A percentile compares a stretch with the other conserved stretches of the same genome.
These are phyloP conservation scores for Drosophila rufa DNA, from an alignment of 1,140 invertebrate species.

Conservation along the genomic window DNA sequence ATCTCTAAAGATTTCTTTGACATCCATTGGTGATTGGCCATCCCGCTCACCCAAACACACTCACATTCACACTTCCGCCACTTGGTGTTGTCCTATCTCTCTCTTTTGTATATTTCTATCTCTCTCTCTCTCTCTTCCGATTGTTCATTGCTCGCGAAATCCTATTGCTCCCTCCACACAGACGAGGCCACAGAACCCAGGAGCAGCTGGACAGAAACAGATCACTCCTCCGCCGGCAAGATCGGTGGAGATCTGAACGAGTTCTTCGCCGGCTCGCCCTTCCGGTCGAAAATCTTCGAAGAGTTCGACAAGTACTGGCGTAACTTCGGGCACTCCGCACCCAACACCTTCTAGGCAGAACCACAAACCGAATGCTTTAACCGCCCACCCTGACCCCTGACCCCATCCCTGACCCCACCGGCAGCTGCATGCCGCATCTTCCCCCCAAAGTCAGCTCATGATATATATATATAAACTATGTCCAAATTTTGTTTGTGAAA, in stretches of 20 bases:
- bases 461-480: constrained; percentile 27
- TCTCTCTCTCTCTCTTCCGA: constrained; percentile 38
- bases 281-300: constrained; percentile 75
- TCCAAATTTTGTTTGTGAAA: constrained; percentile 56
- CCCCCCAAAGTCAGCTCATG: constrained; percentile 31
- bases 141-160: constrained; percentile 55
- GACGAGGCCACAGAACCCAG: constrained; percentile 59
- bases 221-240: constrained; percentile 38
- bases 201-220: constrained; percentile 30
- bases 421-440: constrained; percentile 64
- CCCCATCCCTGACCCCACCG: not conserved
- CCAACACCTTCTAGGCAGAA: constrained; percentile 58
- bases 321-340: constrained; percentile 65
- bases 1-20: not conserved
- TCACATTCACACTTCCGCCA: constrained; percentile 5
- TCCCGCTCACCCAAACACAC: constrained; percentile 5
- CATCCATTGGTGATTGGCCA: constrained; percentile 16
- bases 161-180: constrained; percentile 56
- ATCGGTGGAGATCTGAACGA: constrained; percentile 64
- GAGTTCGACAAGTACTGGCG: constrained; percentile 84
- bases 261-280: constrained; percentile 75
- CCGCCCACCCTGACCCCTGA: not conserved
- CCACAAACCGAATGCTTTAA: constrained; percentile 60
- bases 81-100: constrained; percentile 50
- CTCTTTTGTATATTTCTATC: constrained; percentile 34